Conservation (phyloP, 2,888 invertebrate species). For the Eulithis prunata region DNA sequence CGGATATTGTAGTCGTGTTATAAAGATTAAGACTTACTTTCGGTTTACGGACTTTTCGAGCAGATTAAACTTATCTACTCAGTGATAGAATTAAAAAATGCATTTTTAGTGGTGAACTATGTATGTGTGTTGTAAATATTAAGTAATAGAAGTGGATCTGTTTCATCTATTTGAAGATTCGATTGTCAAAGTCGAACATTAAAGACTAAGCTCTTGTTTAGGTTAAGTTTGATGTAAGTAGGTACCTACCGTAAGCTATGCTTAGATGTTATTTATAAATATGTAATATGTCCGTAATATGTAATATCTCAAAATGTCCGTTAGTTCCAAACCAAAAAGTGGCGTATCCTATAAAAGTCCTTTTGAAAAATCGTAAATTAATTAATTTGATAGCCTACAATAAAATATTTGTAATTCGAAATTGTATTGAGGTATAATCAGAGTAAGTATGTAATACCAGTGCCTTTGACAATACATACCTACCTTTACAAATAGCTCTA, state of each 20-base stretch:
- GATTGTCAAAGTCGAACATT: constrained; percentile 78
- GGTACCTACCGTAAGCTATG: constrained; percentile 65
- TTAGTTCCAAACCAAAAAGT: constrained; percentile 76
- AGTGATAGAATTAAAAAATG: constrained; percentile 80
- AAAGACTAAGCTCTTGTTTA: constrained; percentile 80
- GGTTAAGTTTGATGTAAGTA: constrained; percentile 71
- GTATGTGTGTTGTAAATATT: constrained; percentile 66
- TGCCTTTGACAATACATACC: constrained; percentile 83
- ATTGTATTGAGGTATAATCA: constrained; percentile 59
- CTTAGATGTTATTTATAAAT: constrained; percentile 81
- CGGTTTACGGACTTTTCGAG: constrained; percentile 81
- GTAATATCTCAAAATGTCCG: constrained; percentile 74
- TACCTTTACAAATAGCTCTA: constrained; percentile 74
- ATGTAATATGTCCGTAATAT: constrained; percentile 75
- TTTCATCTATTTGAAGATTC: constrained; percentile 84
- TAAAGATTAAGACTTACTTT: constrained; percentile 70
- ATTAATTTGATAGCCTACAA: constrained; percentile 46
- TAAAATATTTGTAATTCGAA: constrained; percentile 51
- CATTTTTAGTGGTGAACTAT: constrained; percentile 83
- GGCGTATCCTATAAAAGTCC: constrained; percentile 49
- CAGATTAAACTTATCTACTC: constrained; percentile 82
- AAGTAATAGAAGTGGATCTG: constrained; percentile 80
- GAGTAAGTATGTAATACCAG: constrained; percentile 69
- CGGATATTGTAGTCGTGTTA: constrained; percentile 56
- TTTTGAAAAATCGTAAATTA: constrained; percentile 67